Evolutionary conservation across 2,888 invertebrate species (phyloP).

Genomic region (Cactoblastis cactorum): DNA sequence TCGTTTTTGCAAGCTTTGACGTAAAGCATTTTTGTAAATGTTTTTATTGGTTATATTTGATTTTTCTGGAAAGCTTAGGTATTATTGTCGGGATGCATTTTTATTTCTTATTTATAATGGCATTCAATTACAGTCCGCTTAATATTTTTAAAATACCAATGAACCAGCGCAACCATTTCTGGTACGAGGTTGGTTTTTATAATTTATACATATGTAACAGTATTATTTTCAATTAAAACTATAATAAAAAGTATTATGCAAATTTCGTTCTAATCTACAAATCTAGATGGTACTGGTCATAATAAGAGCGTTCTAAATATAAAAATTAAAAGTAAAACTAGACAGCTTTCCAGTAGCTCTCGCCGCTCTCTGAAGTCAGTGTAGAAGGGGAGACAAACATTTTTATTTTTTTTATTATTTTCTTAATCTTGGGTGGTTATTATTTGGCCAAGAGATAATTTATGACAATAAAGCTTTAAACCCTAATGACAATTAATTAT

Average conservation of each 20-base stretch:
- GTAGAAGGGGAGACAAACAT: conserved; percentile 37
- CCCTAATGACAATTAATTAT: no score
- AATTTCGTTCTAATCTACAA: conserved; percentile 37
- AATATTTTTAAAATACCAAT: no score
- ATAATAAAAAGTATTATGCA: conserved; percentile 23
- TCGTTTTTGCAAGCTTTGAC: no score
- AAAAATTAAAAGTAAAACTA: conserved; percentile 65
- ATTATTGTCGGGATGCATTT: no score
- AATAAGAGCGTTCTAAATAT: conserved; percentile 39
- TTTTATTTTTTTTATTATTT: conserved; percentile 22
- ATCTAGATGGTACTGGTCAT: conserved; percentile 26
- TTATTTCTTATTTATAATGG: no score
- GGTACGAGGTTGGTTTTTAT: no score
- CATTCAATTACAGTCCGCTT: no score
- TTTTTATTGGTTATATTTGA: no score
- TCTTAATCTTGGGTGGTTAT: neutral
- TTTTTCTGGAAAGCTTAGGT: no score
- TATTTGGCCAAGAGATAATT: neutral
- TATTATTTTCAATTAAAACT: conserved; percentile 6
- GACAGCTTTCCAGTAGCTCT: conserved; percentile 62
- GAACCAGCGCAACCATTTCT: no score
- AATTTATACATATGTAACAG: no score
- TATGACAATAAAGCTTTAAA: neutral
- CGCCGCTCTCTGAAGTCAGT: conserved; percentile 55
- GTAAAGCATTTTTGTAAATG: no score